Evolutionary conservation across 2,888 invertebrate species (phyloP), one percentile per base, ranked within the genome.

Genomic region (Nebria brevicollis): DNA sequence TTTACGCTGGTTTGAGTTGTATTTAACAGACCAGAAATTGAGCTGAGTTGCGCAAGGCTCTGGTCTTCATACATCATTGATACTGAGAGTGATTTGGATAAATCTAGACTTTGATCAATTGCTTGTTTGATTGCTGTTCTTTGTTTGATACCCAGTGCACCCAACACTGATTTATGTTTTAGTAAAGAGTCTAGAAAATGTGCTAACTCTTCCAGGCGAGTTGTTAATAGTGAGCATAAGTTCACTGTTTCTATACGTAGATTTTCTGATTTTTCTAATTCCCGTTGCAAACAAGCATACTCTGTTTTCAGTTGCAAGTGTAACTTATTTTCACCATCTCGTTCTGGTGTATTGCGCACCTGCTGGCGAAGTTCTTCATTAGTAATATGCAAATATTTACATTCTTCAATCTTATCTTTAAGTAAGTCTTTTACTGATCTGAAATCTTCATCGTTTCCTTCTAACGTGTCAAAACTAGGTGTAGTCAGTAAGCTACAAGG

Each of bases 141-240:
- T 82, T 91, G 89, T 81, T 91, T 90, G 2, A 88, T 88, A 0
- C 91, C 91, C 74, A 92, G 84, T 68, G 90, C 89, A 20, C 91
- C 91, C 8, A 91, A 84, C n/a, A 91, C 91, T 85, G 89, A 91
- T 90, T 92, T 93, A 84, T 93, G 92, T 81, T 91, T 91, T 34
- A 94, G 87, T 64, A 94, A 87, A 82, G 93, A 92, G 84, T 93
- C 93, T 84, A 94, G 88, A 86, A 94, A 94, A 85, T 91, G 90
- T 0, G 94, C 92, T 82, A 94, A 87, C 84, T 94, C 94, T 87
- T 94, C 93, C 75, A 94, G 88, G 64, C 94, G 90, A 4, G 89
- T 90, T 34, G 92, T 92, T 70, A 94, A 87, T 81, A 93, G 85
- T 79, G 87, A 84, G 83, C 91, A 91, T 11, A 90, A 88, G 82